Evolutionary conservation across 2,888 invertebrate genomes (phyloP).

Genomic region (Petrolisthes manimaculis): DNA sequence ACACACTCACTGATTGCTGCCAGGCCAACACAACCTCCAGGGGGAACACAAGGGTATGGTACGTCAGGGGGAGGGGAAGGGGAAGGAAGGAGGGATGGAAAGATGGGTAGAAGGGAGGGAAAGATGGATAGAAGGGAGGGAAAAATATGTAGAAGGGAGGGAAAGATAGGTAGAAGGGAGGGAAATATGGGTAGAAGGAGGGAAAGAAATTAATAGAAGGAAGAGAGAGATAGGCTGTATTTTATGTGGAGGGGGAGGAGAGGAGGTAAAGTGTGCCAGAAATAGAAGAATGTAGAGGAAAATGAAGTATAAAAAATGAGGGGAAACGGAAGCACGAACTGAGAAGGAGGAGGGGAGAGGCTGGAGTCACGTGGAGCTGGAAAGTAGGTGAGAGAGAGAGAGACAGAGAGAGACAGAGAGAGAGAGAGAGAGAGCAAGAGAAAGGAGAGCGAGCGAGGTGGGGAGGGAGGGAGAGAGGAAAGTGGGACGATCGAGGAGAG

Average conservation of each 20-base stretch:
- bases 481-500: background rate
- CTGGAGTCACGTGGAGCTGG: too few relatives aligned
- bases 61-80: background rate
- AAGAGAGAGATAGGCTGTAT: too few relatives aligned
- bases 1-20: too few relatives aligned
- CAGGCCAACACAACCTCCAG: too few relatives aligned
- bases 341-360: too few relatives aligned
- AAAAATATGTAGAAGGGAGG: background rate
- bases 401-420: background rate
- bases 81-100: background rate
- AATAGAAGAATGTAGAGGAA: too few relatives aligned
- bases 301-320: too few relatives aligned
- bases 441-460: background rate
- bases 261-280: too few relatives aligned
- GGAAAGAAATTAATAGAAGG: background rate
- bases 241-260: too few relatives aligned
- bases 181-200: background rate
- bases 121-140: background rate
- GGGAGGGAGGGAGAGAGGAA: conserved; percentile 12
- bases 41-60: background rate
- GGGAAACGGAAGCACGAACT: too few relatives aligned
- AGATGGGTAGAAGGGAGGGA: background rate
- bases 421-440: background rate
- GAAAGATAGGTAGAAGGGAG: background rate
- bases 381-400: background rate